These are phyloP conservation scores for Erebia palarica DNA, from an alignment of 2,888 invertebrate species.

Conservation along the genomic window DNA sequence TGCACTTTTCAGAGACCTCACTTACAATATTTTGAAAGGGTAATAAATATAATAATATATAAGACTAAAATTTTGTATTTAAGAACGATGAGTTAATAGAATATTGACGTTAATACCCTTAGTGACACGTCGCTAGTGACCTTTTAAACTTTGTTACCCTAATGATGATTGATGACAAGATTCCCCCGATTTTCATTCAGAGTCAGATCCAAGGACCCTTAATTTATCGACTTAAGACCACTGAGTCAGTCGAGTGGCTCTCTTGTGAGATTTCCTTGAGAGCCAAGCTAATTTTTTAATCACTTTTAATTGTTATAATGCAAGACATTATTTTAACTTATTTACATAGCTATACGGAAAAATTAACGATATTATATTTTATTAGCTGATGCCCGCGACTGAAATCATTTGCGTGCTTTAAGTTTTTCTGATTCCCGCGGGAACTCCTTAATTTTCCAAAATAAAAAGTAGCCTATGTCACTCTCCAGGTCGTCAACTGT, in stretches of 20 bases:
- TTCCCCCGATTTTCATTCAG: conserved; percentile 5
- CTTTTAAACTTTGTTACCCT: conserved; percentile 12
- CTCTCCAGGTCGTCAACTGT: too few relatives aligned
- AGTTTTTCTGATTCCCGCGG: too few relatives aligned
- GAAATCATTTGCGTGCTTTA: too few relatives aligned
- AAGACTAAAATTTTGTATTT: background rate
- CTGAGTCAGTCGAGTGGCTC: conserved; percentile 6
- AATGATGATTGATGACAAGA: conserved; percentile 16
- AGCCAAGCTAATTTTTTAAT: conserved; percentile 12
- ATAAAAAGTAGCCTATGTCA: too few relatives aligned
- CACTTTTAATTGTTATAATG: background rate
- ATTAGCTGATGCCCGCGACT: too few relatives aligned
- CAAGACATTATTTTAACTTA: background rate
- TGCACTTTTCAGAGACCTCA: too few relatives aligned
- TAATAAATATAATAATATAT: too few relatives aligned
- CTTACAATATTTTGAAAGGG: too few relatives aligned
- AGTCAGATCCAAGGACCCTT: background rate
- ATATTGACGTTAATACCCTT: background rate
- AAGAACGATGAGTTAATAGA: background rate
- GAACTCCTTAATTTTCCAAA: too few relatives aligned
- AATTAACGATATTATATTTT: background rate
- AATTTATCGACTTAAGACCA: conserved; percentile 17
- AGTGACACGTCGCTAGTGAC: conserved; percentile 6
- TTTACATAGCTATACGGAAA: background rate
- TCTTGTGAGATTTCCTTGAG: conserved; percentile 7